phyloP scores from a whole-genome alignment of 2,797 vertebrate genomes.

The Dendrocincla fuliginosa region DNA sequence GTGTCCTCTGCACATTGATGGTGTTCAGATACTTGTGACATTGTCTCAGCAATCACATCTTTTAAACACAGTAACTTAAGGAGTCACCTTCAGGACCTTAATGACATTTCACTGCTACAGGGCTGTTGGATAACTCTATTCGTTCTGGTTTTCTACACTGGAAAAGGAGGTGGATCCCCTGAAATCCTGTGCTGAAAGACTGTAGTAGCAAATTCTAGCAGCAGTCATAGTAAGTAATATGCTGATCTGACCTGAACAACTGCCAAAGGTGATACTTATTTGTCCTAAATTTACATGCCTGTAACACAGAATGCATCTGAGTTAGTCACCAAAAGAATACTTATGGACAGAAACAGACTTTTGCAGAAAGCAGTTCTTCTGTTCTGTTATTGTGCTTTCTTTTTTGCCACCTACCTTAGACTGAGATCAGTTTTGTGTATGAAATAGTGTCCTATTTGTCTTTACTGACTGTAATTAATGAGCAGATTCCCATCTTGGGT shows the following conservation, averaged over 20 bases:
- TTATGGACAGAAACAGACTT: background rate
- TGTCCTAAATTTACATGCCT: background rate
- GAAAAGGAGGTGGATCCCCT: background rate
- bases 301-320: background rate
- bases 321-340: background rate
- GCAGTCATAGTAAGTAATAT: background rate
- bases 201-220: background rate
- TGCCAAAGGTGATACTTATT: background rate
- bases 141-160: background rate
- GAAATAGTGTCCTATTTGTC: background rate
- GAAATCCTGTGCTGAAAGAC: background rate
- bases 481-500: background rate
- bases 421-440: background rate
- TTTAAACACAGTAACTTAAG: background rate
- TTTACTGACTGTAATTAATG: background rate
- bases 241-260: background rate
- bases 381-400: background rate
- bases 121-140: background rate
- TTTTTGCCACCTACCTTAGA: background rate
- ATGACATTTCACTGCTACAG: background rate
- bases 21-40: background rate
- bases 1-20: background rate
- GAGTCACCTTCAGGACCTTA: background rate
- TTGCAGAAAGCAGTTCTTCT: background rate
- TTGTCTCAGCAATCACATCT: background rate